Conservation (phyloP, 2,888 invertebrate genomes). For the Leptodirus hochenwartii region DNA sequence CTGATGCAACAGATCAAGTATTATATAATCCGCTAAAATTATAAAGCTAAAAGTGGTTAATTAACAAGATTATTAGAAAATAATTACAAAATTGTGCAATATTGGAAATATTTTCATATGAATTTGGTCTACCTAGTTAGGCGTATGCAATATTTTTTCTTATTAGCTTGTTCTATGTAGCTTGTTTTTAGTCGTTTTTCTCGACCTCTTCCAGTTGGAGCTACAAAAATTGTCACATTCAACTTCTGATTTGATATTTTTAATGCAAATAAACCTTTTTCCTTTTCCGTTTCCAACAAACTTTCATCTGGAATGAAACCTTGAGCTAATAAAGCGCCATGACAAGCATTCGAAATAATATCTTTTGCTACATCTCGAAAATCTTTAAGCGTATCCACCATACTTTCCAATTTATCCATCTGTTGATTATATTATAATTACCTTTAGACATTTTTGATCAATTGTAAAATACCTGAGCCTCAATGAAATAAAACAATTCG, state of each 20-base stretch:
- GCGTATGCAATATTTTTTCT: conserved; percentile 60
- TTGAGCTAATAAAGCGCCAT: conserved; percentile 50
- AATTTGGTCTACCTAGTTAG: conserved; percentile 44
- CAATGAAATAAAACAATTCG: conserved; percentile 48
- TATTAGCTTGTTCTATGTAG: conserved; percentile 73
- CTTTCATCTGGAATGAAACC: conserved; percentile 65
- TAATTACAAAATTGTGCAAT: neutral
- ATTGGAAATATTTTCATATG: neutral
- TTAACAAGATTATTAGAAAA: conserved; percentile 3
- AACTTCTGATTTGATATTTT: too few species aligned
- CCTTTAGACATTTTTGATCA: conserved; percentile 1
- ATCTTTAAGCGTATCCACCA: conserved; percentile 25
- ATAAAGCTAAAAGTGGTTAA: conserved; percentile 37
- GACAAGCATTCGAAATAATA: conserved; percentile 49
- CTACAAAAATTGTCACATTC: conserved; percentile 13
- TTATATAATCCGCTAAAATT: conserved; percentile 51
- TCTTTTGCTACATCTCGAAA: conserved; percentile 35
- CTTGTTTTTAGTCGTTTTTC: conserved; percentile 47
- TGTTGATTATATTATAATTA: conserved; percentile 12
- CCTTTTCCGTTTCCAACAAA: too few species aligned
- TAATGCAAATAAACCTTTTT: too few species aligned
- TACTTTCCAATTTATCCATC: conserved; percentile 29
- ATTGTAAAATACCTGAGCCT: conserved; percentile 36
- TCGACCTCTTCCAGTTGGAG: conserved; percentile 13
- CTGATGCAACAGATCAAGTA: conserved; percentile 45